Evolutionary conservation across 2,113 vertebrate species (phyloP).

Genomic region (Propithecus coquereli): DNA sequence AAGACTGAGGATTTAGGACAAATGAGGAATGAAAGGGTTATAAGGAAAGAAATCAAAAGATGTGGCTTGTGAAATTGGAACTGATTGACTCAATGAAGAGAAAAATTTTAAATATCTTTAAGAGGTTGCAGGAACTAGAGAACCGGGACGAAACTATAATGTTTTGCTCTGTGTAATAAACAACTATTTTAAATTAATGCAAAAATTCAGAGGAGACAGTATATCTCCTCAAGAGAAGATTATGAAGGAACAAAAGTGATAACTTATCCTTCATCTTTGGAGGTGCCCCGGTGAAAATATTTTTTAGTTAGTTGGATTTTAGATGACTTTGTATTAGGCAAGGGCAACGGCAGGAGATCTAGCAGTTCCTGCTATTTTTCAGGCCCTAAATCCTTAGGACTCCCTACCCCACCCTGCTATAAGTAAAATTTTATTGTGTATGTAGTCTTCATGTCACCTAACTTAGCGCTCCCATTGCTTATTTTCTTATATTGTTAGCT

Average conservation of each 20-base stretch:
- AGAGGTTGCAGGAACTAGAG: background rate
- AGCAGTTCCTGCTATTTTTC: background rate
- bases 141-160: background rate
- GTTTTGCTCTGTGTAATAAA: background rate
- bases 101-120: background rate
- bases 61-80: background rate
- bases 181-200: background rate
- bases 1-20: background rate
- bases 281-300: background rate
- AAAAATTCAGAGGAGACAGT: background rate
- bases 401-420: accelerated
- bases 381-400: background rate
- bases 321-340: background rate
- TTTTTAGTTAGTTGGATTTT: background rate
- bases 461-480: background rate
- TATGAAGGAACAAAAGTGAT: background rate
- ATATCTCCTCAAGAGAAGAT: background rate
- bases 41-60: constrained; percentile 23
- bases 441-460: background rate
- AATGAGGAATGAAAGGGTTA: background rate
- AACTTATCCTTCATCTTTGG: background rate
- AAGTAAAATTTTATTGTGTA: background rate
- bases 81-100: background rate
- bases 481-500: background rate
- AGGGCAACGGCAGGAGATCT: background rate